phyloP scores from a whole-genome alignment of 2,888 invertebrate species.

The Onchidella celtica region DNA sequence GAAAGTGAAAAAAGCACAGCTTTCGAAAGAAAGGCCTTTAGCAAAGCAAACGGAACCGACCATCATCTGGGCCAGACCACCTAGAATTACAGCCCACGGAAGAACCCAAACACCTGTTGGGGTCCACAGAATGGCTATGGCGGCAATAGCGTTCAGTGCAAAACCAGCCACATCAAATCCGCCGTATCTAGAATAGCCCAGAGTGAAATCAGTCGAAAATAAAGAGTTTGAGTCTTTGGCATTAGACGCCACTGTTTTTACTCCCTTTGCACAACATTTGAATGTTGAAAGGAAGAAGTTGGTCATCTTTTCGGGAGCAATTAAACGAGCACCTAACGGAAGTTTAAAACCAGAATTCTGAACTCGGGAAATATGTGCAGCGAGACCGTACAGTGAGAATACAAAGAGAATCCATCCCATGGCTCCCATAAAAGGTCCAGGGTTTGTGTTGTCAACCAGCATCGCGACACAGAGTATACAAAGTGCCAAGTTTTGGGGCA shows the following conservation, averaged over 20 bases:
- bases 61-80: constrained; percentile 60
- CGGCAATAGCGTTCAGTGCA: constrained; percentile 60
- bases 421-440: constrained; percentile 57
- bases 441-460: constrained; percentile 54
- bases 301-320: constrained; percentile 16
- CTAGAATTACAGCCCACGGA: constrained; percentile 61
- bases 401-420: constrained; percentile 62
- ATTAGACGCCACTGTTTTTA: neutral
- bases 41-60: constrained; percentile 64
- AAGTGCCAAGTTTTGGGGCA: constrained; percentile 55
- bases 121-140: constrained; percentile 59
- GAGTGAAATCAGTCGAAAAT: constrained; percentile 54
- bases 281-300: constrained; percentile 10
- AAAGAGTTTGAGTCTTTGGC: constrained; percentile 19
- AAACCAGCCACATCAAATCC: constrained; percentile 62
- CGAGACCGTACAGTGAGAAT: constrained; percentile 61
- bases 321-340: constrained; percentile 54
- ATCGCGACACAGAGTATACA: constrained; percentile 57
- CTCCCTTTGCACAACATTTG: constrained; percentile 22
- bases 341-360: constrained; percentile 54
- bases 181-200: constrained; percentile 64
- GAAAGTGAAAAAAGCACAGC: constrained; percentile 60
- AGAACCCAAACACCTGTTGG: constrained; percentile 55
- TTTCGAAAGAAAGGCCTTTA: constrained; percentile 63
- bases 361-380: constrained; percentile 58